phyloP scores from a whole-genome alignment of 2,888 invertebrate species.

The Troides oblongomaculatus region DNA sequence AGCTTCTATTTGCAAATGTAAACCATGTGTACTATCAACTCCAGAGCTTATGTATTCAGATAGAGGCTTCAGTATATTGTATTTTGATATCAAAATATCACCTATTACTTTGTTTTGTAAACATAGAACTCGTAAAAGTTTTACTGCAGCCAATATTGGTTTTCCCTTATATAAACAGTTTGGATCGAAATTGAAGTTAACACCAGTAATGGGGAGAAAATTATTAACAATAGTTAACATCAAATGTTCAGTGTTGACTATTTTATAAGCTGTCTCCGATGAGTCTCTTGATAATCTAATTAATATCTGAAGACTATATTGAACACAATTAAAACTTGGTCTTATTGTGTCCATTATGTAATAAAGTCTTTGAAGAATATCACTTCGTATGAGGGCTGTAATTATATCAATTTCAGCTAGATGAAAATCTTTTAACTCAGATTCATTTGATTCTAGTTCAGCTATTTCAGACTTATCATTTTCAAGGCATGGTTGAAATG shows the following conservation, averaged over 20 bases:
- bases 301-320: conserved; percentile 88
- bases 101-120: conserved; percentile 80
- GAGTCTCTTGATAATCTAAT: conserved; percentile 90
- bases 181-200: conserved; percentile 63
- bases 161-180: conserved; percentile 80
- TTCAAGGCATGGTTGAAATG: conserved; percentile 81
- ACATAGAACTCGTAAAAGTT: conserved; percentile 85
- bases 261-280: conserved; percentile 80
- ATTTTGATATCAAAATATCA: conserved; percentile 72
- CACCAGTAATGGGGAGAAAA: conserved; percentile 77
- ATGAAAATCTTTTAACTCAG: conserved; percentile 91
- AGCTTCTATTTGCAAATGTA: conserved; percentile 83
- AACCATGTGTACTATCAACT: conserved; percentile 72
- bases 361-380: conserved; percentile 86
- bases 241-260: conserved; percentile 83
- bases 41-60: conserved; percentile 78
- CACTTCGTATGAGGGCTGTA: conserved; percentile 85
- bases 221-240: conserved; percentile 80
- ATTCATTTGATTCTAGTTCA: conserved; percentile 75
- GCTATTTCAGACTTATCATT: conserved; percentile 76
- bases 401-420: conserved; percentile 91
- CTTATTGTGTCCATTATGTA: conserved; percentile 87
- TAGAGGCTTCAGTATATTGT: conserved; percentile 77
- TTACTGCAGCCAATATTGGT: conserved; percentile 85
- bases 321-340: conserved; percentile 86